Conservation (phyloP, 2,113 vertebrate species). For the Salvelinus alpinus region DNA sequence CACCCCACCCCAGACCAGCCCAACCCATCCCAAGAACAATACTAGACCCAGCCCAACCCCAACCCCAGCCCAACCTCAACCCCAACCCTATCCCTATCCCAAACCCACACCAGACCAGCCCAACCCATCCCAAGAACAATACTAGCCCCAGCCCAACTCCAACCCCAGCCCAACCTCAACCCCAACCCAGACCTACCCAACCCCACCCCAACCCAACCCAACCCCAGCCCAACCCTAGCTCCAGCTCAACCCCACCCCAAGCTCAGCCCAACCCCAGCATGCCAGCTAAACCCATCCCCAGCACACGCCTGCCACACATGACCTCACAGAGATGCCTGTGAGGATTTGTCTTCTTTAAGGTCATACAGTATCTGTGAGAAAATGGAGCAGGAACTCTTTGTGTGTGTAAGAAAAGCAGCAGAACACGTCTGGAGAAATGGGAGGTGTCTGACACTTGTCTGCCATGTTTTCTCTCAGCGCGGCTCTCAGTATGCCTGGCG, state of each 20-base stretch:
- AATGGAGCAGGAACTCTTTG: conserved; percentile 41
- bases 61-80: no score
- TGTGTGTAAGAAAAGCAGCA: conserved; percentile 39
- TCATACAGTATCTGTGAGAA: conserved; percentile 39
- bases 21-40: conserved; percentile 1
- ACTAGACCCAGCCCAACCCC: no score
- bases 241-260: no score
- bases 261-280: no score
- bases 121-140: neutral
- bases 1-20: conserved; percentile 21
- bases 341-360: conserved; percentile 52
- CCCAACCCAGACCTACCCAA: no score
- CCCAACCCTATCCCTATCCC: no score
- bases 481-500: conserved; percentile 56
- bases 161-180: neutral
- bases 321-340: conserved; percentile 30
- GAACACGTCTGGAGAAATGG: conserved; percentile 56
- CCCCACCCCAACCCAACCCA: neutral
- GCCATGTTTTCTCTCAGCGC: conserved; percentile 68
- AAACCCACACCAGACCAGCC: no score
- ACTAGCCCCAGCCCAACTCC: no score
- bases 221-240: no score
- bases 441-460: conserved; percentile 63
- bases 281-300: neutral
- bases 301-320: conserved; percentile 49